Base-by-base conservation (phyloP, 2,888 invertebrate species). In the Agrochola circellaris region DNA sequence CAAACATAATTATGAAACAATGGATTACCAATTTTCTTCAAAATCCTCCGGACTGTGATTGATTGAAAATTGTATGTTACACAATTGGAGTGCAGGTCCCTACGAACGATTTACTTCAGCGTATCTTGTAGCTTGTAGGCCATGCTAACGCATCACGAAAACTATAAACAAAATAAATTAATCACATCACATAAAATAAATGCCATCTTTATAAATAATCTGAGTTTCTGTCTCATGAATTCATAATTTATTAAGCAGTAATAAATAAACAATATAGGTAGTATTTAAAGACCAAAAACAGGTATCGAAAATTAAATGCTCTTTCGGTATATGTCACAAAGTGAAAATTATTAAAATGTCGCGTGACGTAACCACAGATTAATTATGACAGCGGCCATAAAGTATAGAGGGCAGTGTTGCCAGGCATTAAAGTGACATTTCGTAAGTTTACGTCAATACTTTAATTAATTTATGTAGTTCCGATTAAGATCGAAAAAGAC, bases 271-370 rank as follows among this genome's bases (percentile, higher is more conserved):
- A 30, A 77, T 34, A n/a, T n/a, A 65, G 0, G 67, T 42, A 30
- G 20, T 26, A 48, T 77, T 84, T 56, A 48, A 74, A 64, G 0
- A 38, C 38, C n/a, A 61, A 83, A 77, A 79, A 66, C 61, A 70
- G 64, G 20, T 77, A 72, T 66, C 71, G 13, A 65, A 64, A 73
- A 69, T 78, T 72, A 68, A 72, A 69, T 58, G 5, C 69, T 26
- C 51, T n/a, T 66, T 75, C 56, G 51, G 62, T 58, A 58, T 64
- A 86, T 74, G 81, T 81, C 81, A 75, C 58, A 61, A 72, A 84
- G 87, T 81, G 87, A 85, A 86, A 84, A 84, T 81, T 77, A 78
- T 76, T 76, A 70, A 81, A 87, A 84, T 87, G 79, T 79, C 82
- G 67, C 74, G 58, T 84, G 70, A 78, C 42, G 84, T 68, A 84